Percentiles rank a stretch among this genome's conserved stretches.
Evolutionary conservation across 2,113 vertebrate species (phyloP).

Genomic region (Plecotus auritus): DNA sequence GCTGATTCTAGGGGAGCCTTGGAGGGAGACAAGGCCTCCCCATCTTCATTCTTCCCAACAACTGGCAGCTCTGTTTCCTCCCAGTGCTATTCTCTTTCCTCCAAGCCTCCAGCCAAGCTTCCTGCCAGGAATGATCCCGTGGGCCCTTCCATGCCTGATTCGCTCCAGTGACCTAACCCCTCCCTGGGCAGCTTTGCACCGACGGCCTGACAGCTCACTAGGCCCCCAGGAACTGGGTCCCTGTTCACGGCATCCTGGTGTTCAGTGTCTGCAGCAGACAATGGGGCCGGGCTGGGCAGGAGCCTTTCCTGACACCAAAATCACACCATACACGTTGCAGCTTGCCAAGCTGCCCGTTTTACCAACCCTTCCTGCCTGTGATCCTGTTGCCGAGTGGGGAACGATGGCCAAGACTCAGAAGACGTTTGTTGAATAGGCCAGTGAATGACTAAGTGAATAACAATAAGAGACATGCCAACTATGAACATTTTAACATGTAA

Average conservation of each 20-base stretch:
- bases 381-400: background rate
- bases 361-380: background rate
- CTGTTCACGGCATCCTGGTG: background rate
- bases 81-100: accelerated
- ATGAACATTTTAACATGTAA: background rate
- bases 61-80: background rate
- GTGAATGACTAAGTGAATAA: background rate
- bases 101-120: background rate
- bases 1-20: background rate
- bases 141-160: background rate
- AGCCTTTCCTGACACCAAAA: background rate
- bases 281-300: background rate
- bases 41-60: background rate
- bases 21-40: too few species aligned
- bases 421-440: background rate
- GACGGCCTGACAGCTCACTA: background rate
- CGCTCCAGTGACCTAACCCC: background rate
- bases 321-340: background rate
- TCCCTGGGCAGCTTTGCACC: background rate
- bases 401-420: background rate
- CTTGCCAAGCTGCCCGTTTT: background rate
- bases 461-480: background rate
- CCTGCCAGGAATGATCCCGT: background rate
- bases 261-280: background rate
- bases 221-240: background rate